Conservation (phyloP, 92 coral and sea anemone species). For the Diadumene lineata region DNA sequence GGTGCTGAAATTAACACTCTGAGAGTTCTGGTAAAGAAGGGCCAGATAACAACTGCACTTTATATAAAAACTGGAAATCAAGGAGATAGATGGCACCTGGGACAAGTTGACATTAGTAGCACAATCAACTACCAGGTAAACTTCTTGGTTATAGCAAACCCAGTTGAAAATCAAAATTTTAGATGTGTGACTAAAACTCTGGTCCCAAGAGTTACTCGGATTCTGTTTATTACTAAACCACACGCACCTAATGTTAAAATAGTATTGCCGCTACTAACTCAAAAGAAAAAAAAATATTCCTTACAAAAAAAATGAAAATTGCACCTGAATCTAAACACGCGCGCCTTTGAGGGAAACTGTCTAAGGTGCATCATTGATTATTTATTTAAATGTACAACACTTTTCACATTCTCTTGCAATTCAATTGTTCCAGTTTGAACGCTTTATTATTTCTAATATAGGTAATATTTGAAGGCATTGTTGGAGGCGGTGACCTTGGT, state of each 20-base stretch:
- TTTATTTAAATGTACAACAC: too few relatives aligned
- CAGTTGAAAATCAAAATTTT: too few relatives aligned
- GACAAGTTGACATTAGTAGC: conserved; percentile 45
- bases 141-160: too few relatives aligned
- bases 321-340: not conserved
- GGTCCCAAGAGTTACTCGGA: not conserved
- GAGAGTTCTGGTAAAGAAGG: conserved; percentile 60
- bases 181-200: too few relatives aligned
- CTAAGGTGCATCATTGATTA: too few relatives aligned
- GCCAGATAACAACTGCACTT: conserved; percentile 53
- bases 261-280: too few relatives aligned
- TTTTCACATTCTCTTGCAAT: too few relatives aligned
- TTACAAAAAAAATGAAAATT: too few relatives aligned
- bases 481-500: conserved; percentile 25
- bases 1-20: conserved; percentile 67
- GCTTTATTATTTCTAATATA: conserved; percentile 1
- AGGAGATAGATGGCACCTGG: conserved; percentile 66
- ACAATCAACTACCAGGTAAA: not conserved
- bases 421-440: too few relatives aligned
- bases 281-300: too few relatives aligned
- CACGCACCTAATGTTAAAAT: too few relatives aligned
- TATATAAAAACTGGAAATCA: conserved; percentile 70
- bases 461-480: conserved; percentile 79
- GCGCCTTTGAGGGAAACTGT: not conserved
- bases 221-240: not conserved